These are phyloP conservation scores for Sphenopsis melanotis DNA, from an alignment of 2,797 vertebrate genomes.

Conservation along the genomic window DNA sequence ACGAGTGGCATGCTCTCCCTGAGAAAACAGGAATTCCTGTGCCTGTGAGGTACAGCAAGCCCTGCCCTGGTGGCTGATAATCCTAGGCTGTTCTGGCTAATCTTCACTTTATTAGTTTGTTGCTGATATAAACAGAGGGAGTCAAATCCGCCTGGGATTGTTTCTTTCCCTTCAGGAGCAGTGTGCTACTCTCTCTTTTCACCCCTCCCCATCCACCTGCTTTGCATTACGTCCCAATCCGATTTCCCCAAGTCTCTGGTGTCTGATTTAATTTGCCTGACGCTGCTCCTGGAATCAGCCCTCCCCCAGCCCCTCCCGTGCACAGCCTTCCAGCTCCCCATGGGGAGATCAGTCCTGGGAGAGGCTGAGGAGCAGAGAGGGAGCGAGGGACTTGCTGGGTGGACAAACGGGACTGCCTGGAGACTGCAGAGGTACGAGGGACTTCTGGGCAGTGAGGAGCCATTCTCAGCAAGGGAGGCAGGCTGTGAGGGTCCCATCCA, in stretches of 20 bases:
- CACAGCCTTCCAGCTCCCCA: constrained; percentile 58
- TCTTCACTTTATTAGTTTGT: constrained; percentile 43
- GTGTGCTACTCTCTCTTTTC: constrained; percentile 58
- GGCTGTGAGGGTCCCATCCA: not conserved
- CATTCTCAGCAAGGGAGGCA: not conserved
- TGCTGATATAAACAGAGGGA: constrained; percentile 50
- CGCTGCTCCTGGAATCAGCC: constrained; percentile 72
- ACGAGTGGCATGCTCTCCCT: rapidly evolving
- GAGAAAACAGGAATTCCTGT: not conserved
- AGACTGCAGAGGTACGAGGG: not conserved
- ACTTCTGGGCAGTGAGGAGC: not conserved
- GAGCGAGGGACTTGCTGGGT: not conserved
- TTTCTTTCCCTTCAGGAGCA: constrained; percentile 49
- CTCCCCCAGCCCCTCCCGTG: constrained; percentile 71
- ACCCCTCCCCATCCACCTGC: constrained; percentile 69
- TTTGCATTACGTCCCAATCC: constrained; percentile 80
- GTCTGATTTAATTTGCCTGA: constrained; percentile 81
- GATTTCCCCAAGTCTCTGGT: constrained; percentile 87
- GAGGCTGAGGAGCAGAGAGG: constrained; percentile 60
- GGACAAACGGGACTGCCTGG: not conserved
- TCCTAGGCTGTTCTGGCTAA: constrained; percentile 17
- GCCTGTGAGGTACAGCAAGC: not conserved
- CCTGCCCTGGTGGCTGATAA: not conserved
- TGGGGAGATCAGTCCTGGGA: constrained; percentile 66
- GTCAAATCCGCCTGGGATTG: not conserved